Base-by-base conservation (phyloP, 2,888 invertebrate genomes). In the Lordiphosa andalusiaca region DNA sequence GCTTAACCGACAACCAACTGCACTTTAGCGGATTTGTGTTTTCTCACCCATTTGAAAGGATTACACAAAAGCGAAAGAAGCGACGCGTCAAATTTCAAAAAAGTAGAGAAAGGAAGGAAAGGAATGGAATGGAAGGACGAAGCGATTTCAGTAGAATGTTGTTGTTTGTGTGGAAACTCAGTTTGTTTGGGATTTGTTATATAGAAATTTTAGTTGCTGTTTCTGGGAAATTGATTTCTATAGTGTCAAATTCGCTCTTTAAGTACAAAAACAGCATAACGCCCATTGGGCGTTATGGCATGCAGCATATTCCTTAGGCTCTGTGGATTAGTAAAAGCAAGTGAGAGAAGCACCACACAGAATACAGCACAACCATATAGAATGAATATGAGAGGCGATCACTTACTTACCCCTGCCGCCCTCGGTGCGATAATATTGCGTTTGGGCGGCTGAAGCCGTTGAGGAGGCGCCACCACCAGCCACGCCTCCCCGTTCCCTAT, bases 371-470 rank as follows among this genome's bases (percentile, higher is more conserved):
- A 75, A 70, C 51, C 53, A 44, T 10, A 60, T n/a, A 51, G 44
- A 64, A 67, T 67, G 59, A 52, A 53, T 49, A 53, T 59, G 67
- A 59, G 67, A 53, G 58, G 81, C 88, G 91, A 90, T 91, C 93
- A 93, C 93, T 93, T 93, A 94, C 94, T 94, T 93, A 94, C 94
- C 94, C 92, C 93, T 93, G 90, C 92, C 92, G 87, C 91, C 91
- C 87, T 90, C 91, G 89, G 92, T 92, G 68, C 88, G 88, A 82
- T 89, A 89, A 50, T 83, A 83, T 25, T 61, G 88, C 7, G 78
- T 42, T 69, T 84, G 88, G 85, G 85, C 87, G 87, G 65, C 87
- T 76, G 78, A 42, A 41, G 67, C 36, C 48, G 50, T 53, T 37
- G 63, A 53, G 36, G 67, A 42, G 58, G 46, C 58, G 46, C 55